phyloP scores from a whole-genome alignment of 1,140 invertebrate genomes.

The Sipha flava region DNA sequence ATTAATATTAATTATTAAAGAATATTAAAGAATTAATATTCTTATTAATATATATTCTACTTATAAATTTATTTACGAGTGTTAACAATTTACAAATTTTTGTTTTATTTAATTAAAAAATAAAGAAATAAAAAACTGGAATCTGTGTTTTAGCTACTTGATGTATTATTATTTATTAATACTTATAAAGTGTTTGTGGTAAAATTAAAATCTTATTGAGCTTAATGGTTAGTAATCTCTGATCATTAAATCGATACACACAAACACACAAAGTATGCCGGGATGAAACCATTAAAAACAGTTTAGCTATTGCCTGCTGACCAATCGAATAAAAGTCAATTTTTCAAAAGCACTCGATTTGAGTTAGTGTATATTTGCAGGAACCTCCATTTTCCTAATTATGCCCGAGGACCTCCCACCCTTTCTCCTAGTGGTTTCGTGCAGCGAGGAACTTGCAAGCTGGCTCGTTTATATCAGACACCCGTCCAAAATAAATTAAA shows the following conservation, averaged over 20 bases:
- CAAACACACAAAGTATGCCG: not conserved
- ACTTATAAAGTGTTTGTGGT: not conserved
- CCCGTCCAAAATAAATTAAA: constrained; percentile 30
- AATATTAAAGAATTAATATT: too few species aligned
- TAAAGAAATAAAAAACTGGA: too few species aligned
- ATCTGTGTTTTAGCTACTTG: not conserved
- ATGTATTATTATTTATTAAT: not conserved
- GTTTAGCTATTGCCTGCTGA: not conserved
- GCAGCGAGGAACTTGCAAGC: constrained; percentile 9
- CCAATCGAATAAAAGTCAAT: constrained; percentile 16
- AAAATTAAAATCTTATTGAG: not conserved
- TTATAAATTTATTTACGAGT: too few species aligned
- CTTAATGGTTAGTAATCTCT: not conserved
- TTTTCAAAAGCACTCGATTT: constrained; percentile 9
- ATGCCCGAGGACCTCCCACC: not conserved
- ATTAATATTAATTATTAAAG: too few species aligned
- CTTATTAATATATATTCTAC: too few species aligned
- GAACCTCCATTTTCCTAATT: constrained; percentile 15
- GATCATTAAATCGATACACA: not conserved
- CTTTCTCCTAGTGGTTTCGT: not conserved
- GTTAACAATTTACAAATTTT: too few species aligned
- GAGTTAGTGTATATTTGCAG: not conserved
- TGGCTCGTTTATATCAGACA: constrained; percentile 21
- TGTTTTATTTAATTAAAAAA: too few species aligned
- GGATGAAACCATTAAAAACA: not conserved